These are phyloP conservation scores for Caenorhabditis japonica DNA, from an alignment of 2,888 invertebrate genomes.

Conservation along the genomic window DNA sequence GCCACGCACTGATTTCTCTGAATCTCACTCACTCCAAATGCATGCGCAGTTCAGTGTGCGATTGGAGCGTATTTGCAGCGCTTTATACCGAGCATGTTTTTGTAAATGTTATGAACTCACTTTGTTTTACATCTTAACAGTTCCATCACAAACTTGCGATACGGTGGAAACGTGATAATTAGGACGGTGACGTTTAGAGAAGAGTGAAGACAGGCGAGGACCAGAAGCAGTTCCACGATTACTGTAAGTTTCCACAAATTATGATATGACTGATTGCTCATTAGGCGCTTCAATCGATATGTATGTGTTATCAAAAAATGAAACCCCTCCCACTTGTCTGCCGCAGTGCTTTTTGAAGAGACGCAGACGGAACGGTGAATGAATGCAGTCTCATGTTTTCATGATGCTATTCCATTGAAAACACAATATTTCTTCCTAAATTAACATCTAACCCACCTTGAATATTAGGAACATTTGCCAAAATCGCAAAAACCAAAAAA, in stretches of 20 bases:
- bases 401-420: too few relatives aligned
- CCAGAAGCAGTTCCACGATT: constrained; percentile 19
- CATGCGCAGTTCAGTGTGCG: not conserved
- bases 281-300: too few relatives aligned
- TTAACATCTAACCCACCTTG: constrained; percentile 17
- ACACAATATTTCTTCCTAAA: too few relatives aligned
- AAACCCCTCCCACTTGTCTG: too few relatives aligned
- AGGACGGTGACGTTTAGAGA: constrained; percentile 19
- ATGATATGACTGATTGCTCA: too few relatives aligned
- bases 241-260: too few relatives aligned
- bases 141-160: constrained; percentile 5
- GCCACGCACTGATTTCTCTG: not conserved
- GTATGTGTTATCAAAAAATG: too few relatives aligned
- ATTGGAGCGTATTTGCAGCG: not conserved
- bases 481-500: constrained; percentile 23
- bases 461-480: not conserved
- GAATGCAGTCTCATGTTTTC: too few relatives aligned
- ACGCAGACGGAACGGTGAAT: too few relatives aligned
- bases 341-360: too few relatives aligned
- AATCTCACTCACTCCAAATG: too few relatives aligned
- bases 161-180: constrained; percentile 24
- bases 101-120: not conserved
- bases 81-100: not conserved
- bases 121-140: not conserved
- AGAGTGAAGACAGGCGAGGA: constrained; percentile 25